Evolutionary conservation across 2,113 vertebrate genomes (phyloP), one percentile per base, ranked within the genome.

Genomic region (Vimba vimba): DNA sequence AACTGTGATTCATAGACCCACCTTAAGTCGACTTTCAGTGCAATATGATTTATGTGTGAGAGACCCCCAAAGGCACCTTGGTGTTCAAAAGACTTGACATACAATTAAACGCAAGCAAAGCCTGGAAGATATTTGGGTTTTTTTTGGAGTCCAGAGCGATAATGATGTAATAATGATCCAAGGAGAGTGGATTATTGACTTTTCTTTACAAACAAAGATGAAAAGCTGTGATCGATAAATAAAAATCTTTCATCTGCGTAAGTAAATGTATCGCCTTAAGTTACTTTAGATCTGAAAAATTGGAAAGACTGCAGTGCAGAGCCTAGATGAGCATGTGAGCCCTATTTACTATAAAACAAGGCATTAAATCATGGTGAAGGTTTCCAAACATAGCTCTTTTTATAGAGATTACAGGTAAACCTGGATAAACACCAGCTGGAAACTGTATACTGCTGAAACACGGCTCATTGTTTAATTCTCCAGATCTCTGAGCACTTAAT

Each of bases 111-210:
- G 11, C 27, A 12, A 55, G 15, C 23, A 75, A 30, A 57, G 68
- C 82, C 66, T 83, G 15, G 30, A 55, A 82, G 80, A 69, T 50
- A 69, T 69, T 69, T 69, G 1, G n/a, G 4, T 1, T 1, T 60
- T n/a, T 36, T 25, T 64, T 43, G 11, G 25, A 50, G 25, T 12
- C n/a, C n/a, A 23, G 25, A 71, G 68, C 23, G 55, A 75, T 82
- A 86, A 86, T 86, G 85, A 76, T 81, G 69, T 74, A 50, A 36
- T 75, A 86, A 86, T 74, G 85, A 81, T 86, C 78, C 71, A 39
- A 36, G 69, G 30, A 23, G 79, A 75, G 57, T 62, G 52, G 43
- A 27, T 81, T 86, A 86, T 86, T 68, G 85, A 86, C 71, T 66
- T 33, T 59, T 52, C 13, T 80, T 80, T 82, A 64, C 57, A 50